Base-by-base conservation (phyloP, 2,113 vertebrate genomes). In the Hippocampus comes region DNA sequence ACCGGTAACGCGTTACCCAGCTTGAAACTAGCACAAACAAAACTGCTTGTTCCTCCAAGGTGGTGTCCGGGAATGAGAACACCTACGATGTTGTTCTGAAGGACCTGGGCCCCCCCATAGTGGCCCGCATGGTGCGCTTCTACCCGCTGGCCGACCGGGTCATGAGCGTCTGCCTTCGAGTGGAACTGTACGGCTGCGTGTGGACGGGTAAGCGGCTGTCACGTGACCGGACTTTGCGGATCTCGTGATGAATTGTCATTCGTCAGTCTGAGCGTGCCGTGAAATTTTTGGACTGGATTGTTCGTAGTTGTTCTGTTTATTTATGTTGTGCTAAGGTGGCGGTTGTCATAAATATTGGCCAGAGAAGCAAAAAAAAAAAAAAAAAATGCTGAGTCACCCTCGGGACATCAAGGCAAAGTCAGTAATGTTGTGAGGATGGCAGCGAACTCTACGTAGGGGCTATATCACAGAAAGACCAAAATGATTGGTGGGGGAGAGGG, bases 81-180 rank as follows among this genome's bases (percentile, higher is more conserved):
- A 96, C 96, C 0, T 92, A 94, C 8, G 95, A 95, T 5, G 92
- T 96, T 67, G 96, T 97, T 17, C 88, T 98, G 77, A 98, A 98
- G 83, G 96, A 98, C 82, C 92, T 98, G 38, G 92, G 95, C 0
- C 96, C 96, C 0, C 91, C 96, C 1, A 91, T 95, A 18, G 94
- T 97, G 63, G 95, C 95, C 1, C 93, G 94, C 2, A 93, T 94
- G 67, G 93, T 97, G 15, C 95, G 97, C 0, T 94, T 97, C 81
- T 95, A 95, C 77, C 96, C 97, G 0, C 89, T 95, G 41, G 95
- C 96, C 0, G 95, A 97, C 87, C 92, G 97, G 0, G 93, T 97
- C 70, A 97, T 98, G 96, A 98, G 96, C 0, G 96, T 98, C 57
- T 98, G 97, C 85, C 91, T 98, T 43, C 92, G 97, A 15, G 94